Conservation (phyloP, 2,113 vertebrate genomes). For the Hemichromis elongatus region DNA sequence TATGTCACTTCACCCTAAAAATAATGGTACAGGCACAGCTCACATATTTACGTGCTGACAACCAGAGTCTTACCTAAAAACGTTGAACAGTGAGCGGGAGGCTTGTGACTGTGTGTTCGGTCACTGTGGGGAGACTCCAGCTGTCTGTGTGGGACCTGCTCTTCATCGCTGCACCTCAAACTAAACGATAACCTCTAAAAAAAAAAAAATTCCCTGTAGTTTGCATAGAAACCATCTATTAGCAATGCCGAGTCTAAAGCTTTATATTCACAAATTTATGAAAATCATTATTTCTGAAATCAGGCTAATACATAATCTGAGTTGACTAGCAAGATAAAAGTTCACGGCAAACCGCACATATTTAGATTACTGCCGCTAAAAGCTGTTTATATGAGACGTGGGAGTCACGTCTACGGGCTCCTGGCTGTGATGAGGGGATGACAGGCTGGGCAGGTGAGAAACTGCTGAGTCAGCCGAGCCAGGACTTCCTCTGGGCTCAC, state of each 20-base stretch:
- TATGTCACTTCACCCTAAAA: background rate
- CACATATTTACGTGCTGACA: too few relatives aligned
- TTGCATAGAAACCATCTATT: background rate
- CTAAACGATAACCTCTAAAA: too few relatives aligned
- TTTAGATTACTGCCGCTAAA: accelerated
- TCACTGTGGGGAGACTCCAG: background rate
- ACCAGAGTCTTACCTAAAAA: background rate
- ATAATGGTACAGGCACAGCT: background rate
- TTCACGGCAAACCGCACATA: background rate
- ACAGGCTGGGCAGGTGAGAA: background rate
- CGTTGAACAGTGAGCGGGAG: background rate
- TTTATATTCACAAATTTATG: accelerated
- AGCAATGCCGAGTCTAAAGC: background rate
- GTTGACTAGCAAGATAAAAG: accelerated
- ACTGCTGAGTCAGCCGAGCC: constrained; percentile 11
- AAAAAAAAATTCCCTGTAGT: accelerated
- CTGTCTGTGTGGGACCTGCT: background rate
- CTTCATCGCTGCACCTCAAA: too few relatives aligned
- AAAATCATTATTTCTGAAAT: background rate
- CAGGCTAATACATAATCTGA: accelerated
- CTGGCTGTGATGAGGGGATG: background rate
- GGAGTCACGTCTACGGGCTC: too few relatives aligned
- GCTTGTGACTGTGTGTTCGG: background rate
- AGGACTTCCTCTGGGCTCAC: background rate
- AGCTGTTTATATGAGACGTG: too few relatives aligned